Evolutionary conservation across 1,140 invertebrate species (phyloP).

Genomic region (Drosophila pectinifera): DNA sequence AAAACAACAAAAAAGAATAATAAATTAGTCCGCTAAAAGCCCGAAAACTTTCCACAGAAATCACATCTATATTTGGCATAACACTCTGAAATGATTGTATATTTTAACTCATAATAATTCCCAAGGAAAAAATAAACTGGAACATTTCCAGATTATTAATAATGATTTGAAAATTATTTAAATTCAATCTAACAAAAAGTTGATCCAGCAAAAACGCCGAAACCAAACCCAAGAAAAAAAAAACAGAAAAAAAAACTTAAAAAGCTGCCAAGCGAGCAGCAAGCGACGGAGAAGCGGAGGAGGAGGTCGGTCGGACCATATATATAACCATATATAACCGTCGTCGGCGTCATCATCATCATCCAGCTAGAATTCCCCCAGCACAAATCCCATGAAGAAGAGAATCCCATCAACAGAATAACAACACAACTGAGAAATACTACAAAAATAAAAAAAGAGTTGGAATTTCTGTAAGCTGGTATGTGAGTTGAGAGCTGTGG

Average conservation of each 20-base stretch:
- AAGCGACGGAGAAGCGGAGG: constrained; percentile 10
- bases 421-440: constrained; percentile 27
- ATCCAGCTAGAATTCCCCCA: constrained; percentile 35
- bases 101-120: constrained; percentile 13
- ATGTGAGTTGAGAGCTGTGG: constrained; percentile 35
- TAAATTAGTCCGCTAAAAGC: neutral
- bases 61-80: constrained; percentile 15
- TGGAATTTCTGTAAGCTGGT: constrained; percentile 56
- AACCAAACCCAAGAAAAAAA: constrained; percentile 12
- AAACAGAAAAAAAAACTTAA: constrained; percentile 13
- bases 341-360: constrained; percentile 21
- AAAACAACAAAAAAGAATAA: neutral
- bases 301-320: constrained; percentile 20
- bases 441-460: constrained; percentile 35
- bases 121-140: neutral
- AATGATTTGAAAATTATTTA: constrained; percentile 46
- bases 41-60: constrained; percentile 33
- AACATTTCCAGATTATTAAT: constrained; percentile 29
- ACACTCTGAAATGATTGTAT: constrained; percentile 1
- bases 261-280: constrained; percentile 49
- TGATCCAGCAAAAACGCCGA: constrained; percentile 25
- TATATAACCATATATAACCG: constrained; percentile 32
- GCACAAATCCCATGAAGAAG: constrained; percentile 44
- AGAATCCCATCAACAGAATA: constrained; percentile 32
- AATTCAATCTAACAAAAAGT: constrained; percentile 48